phyloP scores from a whole-genome alignment of 2,888 invertebrate genomes.

The Steinernema hermaphroditum region DNA sequence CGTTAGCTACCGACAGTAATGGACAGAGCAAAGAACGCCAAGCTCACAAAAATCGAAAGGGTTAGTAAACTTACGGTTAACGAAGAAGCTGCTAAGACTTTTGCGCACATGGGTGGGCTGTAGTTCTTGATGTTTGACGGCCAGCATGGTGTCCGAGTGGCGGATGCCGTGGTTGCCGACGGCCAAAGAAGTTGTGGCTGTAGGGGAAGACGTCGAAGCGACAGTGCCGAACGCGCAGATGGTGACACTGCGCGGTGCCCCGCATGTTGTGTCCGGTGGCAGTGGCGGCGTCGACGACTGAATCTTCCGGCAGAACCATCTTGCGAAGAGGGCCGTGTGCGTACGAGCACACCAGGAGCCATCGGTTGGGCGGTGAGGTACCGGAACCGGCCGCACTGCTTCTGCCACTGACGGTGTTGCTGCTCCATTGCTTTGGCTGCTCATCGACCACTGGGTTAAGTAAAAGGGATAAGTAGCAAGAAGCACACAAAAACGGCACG shows the following conservation, averaged over 20 bases:
- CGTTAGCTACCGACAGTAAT: too few relatives aligned
- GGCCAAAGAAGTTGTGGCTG: background rate
- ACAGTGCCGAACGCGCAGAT: slow-evolving; percentile 28
- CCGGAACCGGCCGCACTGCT: background rate
- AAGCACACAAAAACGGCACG: too few relatives aligned
- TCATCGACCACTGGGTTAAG: slow-evolving; percentile 8
- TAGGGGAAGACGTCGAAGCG: background rate
- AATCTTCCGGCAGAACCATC: slow-evolving; percentile 27
- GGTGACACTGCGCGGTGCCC: slow-evolving; percentile 22
- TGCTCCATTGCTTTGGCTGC: slow-evolving; percentile 3
- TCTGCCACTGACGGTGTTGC: background rate
- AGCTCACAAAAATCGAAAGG: too few relatives aligned
- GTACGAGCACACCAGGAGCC: background rate
- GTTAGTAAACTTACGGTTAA: slow-evolving; percentile 16
- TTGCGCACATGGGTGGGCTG: slow-evolving; percentile 8
- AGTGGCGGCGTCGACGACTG: slow-evolving; percentile 24
- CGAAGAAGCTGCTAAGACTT: slow-evolving; percentile 23
- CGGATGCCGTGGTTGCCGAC: slow-evolving; percentile 24
- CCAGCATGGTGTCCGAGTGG: slow-evolving; percentile 21
- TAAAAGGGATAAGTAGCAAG: too few relatives aligned
- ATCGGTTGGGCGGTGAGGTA: background rate
- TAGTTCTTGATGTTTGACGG: background rate
- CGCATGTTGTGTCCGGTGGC: slow-evolving; percentile 1
- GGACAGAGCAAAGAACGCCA: too few relatives aligned
- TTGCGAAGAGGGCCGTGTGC: background rate